These are phyloP conservation scores for Oikopleura dioica DNA, from an alignment of 23 tunicate species.

Conservation along the genomic window DNA sequence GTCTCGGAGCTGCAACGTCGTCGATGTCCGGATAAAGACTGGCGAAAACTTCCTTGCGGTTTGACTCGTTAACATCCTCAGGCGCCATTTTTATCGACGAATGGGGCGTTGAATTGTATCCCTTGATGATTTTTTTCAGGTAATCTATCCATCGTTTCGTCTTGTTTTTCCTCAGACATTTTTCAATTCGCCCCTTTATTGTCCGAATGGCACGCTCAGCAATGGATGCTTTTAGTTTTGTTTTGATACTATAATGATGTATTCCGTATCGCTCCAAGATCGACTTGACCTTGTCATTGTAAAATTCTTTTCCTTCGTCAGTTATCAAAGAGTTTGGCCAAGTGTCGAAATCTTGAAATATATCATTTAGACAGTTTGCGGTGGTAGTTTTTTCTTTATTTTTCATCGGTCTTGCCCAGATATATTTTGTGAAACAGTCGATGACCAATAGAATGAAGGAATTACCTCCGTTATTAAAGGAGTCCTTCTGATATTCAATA, in stretches of 20 bases:
- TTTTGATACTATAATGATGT: constrained; percentile 8
- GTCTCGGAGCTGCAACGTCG: neutral
- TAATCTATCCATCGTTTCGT: neutral
- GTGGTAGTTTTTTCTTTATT: neutral
- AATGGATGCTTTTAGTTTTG: neutral
- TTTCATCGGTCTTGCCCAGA: neutral
- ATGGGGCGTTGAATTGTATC: neutral
- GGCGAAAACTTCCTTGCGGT: neutral
- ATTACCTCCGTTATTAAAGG: too few species aligned
- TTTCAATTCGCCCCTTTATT: neutral
- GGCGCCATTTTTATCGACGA: neutral
- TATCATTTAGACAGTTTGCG: neutral
- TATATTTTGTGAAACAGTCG: neutral
- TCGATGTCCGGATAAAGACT: neutral
- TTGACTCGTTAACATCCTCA: neutral
- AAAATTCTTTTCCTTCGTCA: neutral
- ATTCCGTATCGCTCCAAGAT: neutral
- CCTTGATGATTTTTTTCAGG: neutral
- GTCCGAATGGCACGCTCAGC: neutral
- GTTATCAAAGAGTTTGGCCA: constrained; percentile 1
- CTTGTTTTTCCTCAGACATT: neutral
- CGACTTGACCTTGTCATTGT: neutral
- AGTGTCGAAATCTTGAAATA: neutral
- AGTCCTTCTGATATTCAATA: constrained; percentile 3
- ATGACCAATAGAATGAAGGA: too few species aligned